Evolutionary conservation across 2,113 vertebrate genomes (phyloP).

Genomic region (Ia io): DNA sequence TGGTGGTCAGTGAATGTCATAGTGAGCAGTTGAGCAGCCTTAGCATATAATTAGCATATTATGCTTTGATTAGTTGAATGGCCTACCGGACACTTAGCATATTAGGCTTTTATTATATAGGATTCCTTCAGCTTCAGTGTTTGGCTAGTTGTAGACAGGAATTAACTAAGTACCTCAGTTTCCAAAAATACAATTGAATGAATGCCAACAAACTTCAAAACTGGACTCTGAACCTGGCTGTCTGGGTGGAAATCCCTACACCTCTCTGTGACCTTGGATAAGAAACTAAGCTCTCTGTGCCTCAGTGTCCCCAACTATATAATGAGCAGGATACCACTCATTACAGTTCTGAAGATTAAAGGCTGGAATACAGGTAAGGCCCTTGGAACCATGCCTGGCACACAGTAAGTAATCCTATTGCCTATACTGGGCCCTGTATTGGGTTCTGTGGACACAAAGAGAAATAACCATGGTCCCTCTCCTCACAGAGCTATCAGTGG

Average conservation of each 20-base stretch:
- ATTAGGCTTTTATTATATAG: too few relatives aligned
- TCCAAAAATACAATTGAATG: background rate
- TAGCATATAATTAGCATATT: too few relatives aligned
- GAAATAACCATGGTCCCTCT: background rate
- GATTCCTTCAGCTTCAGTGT: background rate
- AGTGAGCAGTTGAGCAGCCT: too few relatives aligned
- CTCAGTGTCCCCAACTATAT: background rate
- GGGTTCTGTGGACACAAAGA: background rate
- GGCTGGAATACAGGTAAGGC: background rate
- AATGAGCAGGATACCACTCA: background rate
- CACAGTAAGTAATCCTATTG: background rate
- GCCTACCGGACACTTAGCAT: too few relatives aligned
- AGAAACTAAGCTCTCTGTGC: background rate
- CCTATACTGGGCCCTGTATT: too few relatives aligned
- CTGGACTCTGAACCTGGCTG: background rate
- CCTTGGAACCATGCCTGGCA: background rate
- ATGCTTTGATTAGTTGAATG: too few relatives aligned
- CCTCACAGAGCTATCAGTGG: background rate
- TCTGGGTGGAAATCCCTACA: background rate
- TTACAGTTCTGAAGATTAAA: background rate
- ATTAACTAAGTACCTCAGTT: background rate
- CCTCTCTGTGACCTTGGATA: background rate
- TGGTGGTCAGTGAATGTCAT: too few relatives aligned
- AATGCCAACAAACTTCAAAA: background rate
- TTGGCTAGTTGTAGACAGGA: background rate